These are phyloP conservation scores for Bombyx mori DNA, from an alignment of 1,140 invertebrate species.

Conservation along the genomic window DNA sequence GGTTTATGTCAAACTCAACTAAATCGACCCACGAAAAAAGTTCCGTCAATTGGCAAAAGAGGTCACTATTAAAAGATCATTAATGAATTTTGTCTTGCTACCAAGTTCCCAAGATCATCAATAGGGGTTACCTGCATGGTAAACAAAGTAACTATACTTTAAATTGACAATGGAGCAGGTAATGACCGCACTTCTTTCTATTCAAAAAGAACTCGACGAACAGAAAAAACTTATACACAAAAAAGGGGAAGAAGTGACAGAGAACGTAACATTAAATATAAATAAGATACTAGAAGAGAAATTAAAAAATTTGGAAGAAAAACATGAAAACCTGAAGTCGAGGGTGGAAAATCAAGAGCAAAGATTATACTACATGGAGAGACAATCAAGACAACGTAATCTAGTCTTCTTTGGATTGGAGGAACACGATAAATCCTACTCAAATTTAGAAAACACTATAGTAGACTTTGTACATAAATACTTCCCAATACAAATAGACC, in stretches of 20 bases:
- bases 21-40: neutral
- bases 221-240: slow-evolving; percentile 1
- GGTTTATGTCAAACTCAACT: neutral
- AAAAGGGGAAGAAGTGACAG: slow-evolving; percentile 1
- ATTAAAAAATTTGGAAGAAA: slow-evolving; percentile 1
- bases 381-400: slow-evolving; percentile 5
- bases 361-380: slow-evolving; percentile 5
- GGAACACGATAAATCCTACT: slow-evolving; percentile 5
- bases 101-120: neutral
- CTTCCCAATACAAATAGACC: neutral
- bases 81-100: neutral
- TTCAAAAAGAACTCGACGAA: slow-evolving; percentile 4
- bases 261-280: slow-evolving; percentile 3
- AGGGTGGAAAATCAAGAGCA: slow-evolving; percentile 4
- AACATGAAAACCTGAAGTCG: slow-evolving; percentile 1
- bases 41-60: neutral
- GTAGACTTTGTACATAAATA: slow-evolving; percentile 7
- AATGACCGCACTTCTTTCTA: neutral
- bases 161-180: slow-evolving; percentile 1
- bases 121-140: neutral
- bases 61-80: neutral
- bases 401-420: slow-evolving; percentile 4
- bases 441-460: slow-evolving; percentile 2
- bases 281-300: slow-evolving; percentile 4
- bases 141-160: neutral